phyloP scores from a whole-genome alignment of 2,888 invertebrate genomes.

The Perithous albicinctus region DNA sequence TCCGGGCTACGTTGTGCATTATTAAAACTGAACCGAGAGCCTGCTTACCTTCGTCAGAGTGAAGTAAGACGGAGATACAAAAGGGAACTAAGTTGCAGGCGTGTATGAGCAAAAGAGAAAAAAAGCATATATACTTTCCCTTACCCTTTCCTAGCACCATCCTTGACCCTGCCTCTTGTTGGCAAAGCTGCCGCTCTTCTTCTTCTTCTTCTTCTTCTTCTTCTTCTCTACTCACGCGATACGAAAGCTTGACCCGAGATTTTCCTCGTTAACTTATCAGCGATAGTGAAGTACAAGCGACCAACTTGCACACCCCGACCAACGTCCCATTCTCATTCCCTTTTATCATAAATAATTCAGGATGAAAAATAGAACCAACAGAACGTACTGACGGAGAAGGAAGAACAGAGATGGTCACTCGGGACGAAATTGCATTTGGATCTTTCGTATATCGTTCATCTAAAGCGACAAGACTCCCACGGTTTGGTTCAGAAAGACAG shows the following conservation, averaged over 20 bases:
- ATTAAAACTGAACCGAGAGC: slow-evolving; percentile 56
- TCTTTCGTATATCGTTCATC: slow-evolving; percentile 47
- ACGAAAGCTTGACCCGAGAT: slow-evolving; percentile 43
- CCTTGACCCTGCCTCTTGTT: slow-evolving; percentile 38
- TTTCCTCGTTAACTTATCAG: slow-evolving; percentile 62
- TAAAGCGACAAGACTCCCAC: slow-evolving; percentile 7
- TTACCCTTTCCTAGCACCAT: slow-evolving; percentile 21
- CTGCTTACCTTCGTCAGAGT: slow-evolving; percentile 44
- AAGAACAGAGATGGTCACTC: slow-evolving; percentile 22
- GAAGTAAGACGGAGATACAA: slow-evolving; percentile 46
- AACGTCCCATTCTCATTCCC: slow-evolving; percentile 26
- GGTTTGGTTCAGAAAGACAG: not conserved
- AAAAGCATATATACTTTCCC: slow-evolving; percentile 13
- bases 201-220: not conserved
- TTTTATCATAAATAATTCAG: slow-evolving; percentile 53
- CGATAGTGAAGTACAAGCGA: not conserved
- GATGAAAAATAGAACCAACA: slow-evolving; percentile 7
- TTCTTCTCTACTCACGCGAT: slow-evolving; percentile 1
- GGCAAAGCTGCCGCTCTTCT: not conserved
- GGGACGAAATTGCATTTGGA: slow-evolving; percentile 29
- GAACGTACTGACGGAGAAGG: not conserved
- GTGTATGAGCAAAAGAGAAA: not conserved
- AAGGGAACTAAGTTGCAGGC: not conserved
- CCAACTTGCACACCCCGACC: slow-evolving; percentile 5
- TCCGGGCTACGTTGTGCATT: slow-evolving; percentile 60